Conservation (phyloP, 2,797 vertebrate genomes). For the Hippoglossus hippoglossus region DNA sequence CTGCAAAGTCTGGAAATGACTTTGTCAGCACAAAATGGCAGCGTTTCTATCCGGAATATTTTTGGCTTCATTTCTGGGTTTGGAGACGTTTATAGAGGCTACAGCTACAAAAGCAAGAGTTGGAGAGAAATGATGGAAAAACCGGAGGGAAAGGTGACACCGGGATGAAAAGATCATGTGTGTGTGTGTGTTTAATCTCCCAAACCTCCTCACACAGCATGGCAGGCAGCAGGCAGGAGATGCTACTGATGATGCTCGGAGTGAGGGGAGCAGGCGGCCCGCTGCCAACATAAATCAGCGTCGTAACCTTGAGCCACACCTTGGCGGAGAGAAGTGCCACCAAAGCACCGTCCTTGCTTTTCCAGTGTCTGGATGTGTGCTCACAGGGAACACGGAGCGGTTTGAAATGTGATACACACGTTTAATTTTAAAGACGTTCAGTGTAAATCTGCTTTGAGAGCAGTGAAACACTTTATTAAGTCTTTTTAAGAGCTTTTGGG, state of each 20-base stretch:
- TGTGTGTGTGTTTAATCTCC: constrained; percentile 46
- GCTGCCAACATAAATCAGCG: constrained; percentile 64
- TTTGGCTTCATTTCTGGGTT: constrained; percentile 1
- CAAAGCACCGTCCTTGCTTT: constrained; percentile 25
- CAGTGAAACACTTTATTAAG: neutral
- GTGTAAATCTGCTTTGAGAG: neutral
- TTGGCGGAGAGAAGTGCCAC: constrained; percentile 9
- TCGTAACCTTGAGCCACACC: constrained; percentile 67
- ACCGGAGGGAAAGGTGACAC: constrained; percentile 57
- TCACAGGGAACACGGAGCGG: constrained; percentile 3
- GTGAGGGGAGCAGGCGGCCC: constrained; percentile 33
- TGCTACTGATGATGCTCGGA: constrained; percentile 32
- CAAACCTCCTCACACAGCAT: constrained; percentile 35
- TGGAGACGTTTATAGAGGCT: neutral
- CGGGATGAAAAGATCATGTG: constrained; percentile 60
- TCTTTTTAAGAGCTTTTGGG: neutral
- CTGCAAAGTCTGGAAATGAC: no score
- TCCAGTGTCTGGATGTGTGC: constrained; percentile 17
- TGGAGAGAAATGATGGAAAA: constrained; percentile 41
- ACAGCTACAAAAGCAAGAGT: neutral
- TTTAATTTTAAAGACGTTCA: neutral
- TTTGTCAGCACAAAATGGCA: no score
- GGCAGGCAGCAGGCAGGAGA: constrained; percentile 44
- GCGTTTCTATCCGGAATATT: neutral
- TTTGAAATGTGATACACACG: constrained; percentile 7